Conservation (phyloP, 2,888 invertebrate species). For the Orgyia antiqua region DNA sequence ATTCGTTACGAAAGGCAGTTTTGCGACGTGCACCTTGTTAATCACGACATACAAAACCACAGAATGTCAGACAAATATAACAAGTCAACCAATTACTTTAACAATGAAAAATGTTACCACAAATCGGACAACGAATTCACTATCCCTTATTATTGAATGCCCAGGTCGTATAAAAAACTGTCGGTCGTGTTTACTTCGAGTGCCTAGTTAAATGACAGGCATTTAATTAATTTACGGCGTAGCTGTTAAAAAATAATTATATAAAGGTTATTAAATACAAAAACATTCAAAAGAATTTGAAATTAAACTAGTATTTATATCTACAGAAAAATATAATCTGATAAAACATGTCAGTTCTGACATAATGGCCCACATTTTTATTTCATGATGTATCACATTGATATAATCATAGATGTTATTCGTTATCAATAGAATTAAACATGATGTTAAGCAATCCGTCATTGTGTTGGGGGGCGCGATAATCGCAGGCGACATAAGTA, state of each 20-base stretch:
- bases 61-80: neutral
- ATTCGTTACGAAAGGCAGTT: constrained; percentile 9
- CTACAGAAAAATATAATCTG: no score
- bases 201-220: no score
- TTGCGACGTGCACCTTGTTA: constrained; percentile 8
- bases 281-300: no score
- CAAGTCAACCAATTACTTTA: neutral
- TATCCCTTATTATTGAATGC: no score
- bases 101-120: neutral
- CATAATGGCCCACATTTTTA: constrained; percentile 21
- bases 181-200: no score
- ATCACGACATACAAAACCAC: constrained; percentile 6
- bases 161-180: no score
- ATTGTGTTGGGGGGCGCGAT: constrained; percentile 44
- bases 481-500: constrained; percentile 66
- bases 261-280: no score
- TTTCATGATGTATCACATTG: constrained; percentile 21
- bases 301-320: no score
- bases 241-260: no score
- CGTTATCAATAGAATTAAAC: constrained; percentile 24
- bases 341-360: no score
- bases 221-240: no score
- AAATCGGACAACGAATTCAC: neutral
- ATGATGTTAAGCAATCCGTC: constrained; percentile 43
- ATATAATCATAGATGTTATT: constrained; percentile 25